These are phyloP conservation scores for Drosophila sucinea DNA, from an alignment of 1,140 invertebrate species.

Conservation along the genomic window DNA sequence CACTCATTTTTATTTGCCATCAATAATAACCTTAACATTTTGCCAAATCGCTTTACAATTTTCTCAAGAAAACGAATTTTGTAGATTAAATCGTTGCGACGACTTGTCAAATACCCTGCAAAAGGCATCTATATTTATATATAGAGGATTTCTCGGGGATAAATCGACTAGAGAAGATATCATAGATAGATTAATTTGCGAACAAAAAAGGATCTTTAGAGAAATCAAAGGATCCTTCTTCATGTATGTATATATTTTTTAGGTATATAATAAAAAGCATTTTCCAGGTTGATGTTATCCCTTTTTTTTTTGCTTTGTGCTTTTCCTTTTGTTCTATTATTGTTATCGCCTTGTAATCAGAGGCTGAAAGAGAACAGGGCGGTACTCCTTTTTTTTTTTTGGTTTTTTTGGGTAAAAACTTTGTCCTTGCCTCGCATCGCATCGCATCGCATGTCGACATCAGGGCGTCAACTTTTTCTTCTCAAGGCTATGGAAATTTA, in stretches of 20 bases:
- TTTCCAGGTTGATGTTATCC: conserved; percentile 47
- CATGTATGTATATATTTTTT: neutral
- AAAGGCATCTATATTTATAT: neutral
- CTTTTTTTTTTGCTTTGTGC: conserved; percentile 23
- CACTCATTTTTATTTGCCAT: conserved; percentile 33
- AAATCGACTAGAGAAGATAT: too few relatives aligned
- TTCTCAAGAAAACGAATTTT: conserved; percentile 26
- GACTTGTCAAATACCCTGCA: neutral
- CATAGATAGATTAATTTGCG: too few relatives aligned
- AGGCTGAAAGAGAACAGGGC: conserved; percentile 10
- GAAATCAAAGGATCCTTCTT: too few relatives aligned
- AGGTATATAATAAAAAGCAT: conserved; percentile 11
- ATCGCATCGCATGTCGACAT: neutral
- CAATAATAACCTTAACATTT: conserved; percentile 76
- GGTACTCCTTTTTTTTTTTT: neutral
- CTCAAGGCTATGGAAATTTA: conserved; percentile 10
- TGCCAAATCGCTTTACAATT: conserved; percentile 75
- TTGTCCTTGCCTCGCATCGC: conserved; percentile 20
- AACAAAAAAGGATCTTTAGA: too few relatives aligned
- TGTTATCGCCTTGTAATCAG: conserved; percentile 64
- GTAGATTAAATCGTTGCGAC: neutral
- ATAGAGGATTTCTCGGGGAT: neutral
- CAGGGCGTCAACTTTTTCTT: conserved; percentile 7
- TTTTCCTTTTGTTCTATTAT: conserved; percentile 49
- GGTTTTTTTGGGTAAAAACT: conserved; percentile 29